Evolutionary conservation across 2,113 vertebrate species (phyloP).

Genomic region (Cathartes aura): DNA sequence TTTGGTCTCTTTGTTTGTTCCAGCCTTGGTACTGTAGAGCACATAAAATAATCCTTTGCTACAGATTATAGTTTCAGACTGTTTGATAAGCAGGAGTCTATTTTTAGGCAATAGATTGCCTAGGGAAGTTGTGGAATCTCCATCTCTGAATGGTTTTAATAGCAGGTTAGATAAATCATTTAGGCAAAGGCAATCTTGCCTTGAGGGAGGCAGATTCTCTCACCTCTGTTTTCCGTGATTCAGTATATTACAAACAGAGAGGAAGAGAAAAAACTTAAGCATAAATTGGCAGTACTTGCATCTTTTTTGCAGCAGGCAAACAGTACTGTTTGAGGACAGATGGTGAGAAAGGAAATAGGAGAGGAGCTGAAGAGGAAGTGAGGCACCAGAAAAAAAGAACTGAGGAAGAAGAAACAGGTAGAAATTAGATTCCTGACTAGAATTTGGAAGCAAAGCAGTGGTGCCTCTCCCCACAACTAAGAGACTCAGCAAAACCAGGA

Average conservation of each 20-base stretch:
- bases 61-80: slow-evolving; percentile 24
- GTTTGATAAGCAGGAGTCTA: slow-evolving; percentile 26
- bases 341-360: background rate
- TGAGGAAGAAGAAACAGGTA: background rate
- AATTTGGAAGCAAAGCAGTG: background rate
- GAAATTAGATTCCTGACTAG: background rate
- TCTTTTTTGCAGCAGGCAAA: background rate
- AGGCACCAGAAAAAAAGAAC: background rate
- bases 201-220: background rate
- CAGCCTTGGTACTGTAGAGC: background rate
- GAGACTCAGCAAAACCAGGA: background rate
- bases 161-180: slow-evolving; percentile 18
- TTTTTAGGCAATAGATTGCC: slow-evolving; percentile 40
- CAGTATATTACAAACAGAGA: background rate
- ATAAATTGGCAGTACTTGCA: background rate
- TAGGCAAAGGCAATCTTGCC: background rate
- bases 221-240: background rate
- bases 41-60: background rate
- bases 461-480: background rate
- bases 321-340: background rate
- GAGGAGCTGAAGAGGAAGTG: background rate
- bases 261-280: background rate
- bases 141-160: slow-evolving; percentile 6
- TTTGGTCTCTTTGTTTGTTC: background rate
- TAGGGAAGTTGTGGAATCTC: slow-evolving; percentile 5